phyloP scores from a whole-genome alignment of 2,797 vertebrate genomes.

The Sebastes glaucus region DNA sequence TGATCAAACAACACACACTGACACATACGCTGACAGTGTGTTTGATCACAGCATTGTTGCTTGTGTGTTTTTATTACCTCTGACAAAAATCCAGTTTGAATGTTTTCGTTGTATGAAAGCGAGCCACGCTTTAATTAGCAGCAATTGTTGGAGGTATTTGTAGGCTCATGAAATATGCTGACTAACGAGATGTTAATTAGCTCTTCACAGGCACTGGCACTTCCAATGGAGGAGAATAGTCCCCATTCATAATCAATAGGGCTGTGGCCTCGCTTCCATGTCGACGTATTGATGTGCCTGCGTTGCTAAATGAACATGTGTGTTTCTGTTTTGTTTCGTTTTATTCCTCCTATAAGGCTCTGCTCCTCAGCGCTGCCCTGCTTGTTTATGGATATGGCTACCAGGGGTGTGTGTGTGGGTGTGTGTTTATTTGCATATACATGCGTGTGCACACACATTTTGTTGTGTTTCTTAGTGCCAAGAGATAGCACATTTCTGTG shows the following conservation, averaged over 20 bases:
- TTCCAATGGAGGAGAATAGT: constrained; percentile 7
- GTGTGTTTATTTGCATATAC: constrained; percentile 34
- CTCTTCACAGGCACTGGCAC: not conserved
- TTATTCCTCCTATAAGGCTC: not conserved
- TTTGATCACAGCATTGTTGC: constrained; percentile 10
- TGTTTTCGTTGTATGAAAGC: not conserved
- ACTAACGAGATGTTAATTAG: constrained; percentile 53
- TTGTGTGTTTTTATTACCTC: constrained; percentile 1
- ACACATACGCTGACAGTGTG: not conserved
- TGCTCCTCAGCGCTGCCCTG: not conserved
- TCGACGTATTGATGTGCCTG: constrained; percentile 54
- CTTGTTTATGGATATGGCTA: not conserved
- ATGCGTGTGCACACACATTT: constrained; percentile 4
- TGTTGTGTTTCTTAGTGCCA: constrained; percentile 6
- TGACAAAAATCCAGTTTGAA: not conserved
- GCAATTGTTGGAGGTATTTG: constrained; percentile 9
- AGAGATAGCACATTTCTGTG: constrained; percentile 22
- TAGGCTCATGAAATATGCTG: constrained; percentile 49
- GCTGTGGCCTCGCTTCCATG: constrained; percentile 14
- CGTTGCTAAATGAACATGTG: constrained; percentile 49
- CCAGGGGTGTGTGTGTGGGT: not conserved
- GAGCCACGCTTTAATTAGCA: constrained; percentile 19
- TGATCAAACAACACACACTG: constrained; percentile 50
- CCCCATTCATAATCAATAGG: constrained; percentile 43
- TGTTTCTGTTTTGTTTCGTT: constrained; percentile 26